phyloP scores from a whole-genome alignment of 2,888 invertebrate genomes.

The Dioctria rufipes region DNA sequence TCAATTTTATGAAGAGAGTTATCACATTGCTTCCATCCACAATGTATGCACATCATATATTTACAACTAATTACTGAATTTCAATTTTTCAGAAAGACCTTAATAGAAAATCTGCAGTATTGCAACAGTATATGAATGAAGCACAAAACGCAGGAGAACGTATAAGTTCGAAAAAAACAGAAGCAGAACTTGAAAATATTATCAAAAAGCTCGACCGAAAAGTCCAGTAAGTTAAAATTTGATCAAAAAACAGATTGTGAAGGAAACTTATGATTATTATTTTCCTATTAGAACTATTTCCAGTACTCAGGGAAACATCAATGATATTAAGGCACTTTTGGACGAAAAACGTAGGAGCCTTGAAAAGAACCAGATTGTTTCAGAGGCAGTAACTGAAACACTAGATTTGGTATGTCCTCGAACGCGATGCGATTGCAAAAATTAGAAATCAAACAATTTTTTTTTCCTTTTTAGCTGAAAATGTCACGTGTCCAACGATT shows the following conservation, averaged over 20 bases:
- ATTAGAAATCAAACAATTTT: not conserved
- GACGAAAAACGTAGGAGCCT: slow-evolving; percentile 71
- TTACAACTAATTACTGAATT: not conserved
- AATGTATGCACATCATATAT: not conserved
- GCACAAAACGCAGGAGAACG: slow-evolving; percentile 67
- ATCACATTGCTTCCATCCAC: not conserved
- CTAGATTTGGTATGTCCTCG: slow-evolving; percentile 68
- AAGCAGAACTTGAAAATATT: slow-evolving; percentile 68
- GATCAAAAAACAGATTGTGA: not conserved
- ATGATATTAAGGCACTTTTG: slow-evolving; percentile 66
- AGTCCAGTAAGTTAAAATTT: slow-evolving; percentile 58
- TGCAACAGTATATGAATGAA: slow-evolving; percentile 59
- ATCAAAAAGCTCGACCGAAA: slow-evolving; percentile 66
- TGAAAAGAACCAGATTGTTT: slow-evolving; percentile 68
- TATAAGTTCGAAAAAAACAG: slow-evolving; percentile 67
- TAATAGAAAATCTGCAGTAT: slow-evolving; percentile 54
- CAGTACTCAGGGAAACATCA: slow-evolving; percentile 60
- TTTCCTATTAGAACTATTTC: slow-evolving; percentile 4
- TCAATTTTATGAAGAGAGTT: not conserved
- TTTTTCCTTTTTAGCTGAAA: slow-evolving; percentile 67
- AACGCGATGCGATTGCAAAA: not conserved
- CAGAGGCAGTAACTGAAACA: slow-evolving; percentile 71
- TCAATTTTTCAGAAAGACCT: slow-evolving; percentile 58
- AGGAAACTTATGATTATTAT: not conserved
- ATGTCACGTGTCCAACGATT: slow-evolving; percentile 69